Percentiles rank a stretch among this genome's conserved stretches.
Evolutionary conservation across 2,888 invertebrate genomes (phyloP).

Genomic region (Hypsopygia costalis): DNA sequence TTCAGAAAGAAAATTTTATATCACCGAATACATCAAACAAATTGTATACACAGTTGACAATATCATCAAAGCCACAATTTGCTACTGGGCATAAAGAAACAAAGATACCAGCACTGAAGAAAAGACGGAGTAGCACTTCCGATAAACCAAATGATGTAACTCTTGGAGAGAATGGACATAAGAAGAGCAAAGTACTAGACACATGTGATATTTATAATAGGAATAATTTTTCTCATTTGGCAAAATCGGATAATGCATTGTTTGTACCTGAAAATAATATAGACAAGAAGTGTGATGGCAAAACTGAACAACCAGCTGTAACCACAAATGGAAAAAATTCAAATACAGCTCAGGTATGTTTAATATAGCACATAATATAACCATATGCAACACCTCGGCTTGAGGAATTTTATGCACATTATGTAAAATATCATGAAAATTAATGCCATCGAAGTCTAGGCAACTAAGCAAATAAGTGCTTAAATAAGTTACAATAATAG

Average conservation of each 20-base stretch:
- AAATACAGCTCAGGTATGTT: slow-evolving; percentile 43
- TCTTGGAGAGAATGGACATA: slow-evolving; percentile 45
- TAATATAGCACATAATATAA: too few species aligned
- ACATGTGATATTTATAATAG: slow-evolving; percentile 62
- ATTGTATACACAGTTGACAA: slow-evolving; percentile 68
- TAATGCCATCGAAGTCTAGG: too few species aligned
- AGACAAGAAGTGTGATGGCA: slow-evolving; percentile 58
- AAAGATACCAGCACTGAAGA: slow-evolving; percentile 63
- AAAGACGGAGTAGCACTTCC: slow-evolving; percentile 69
- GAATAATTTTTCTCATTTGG: slow-evolving; percentile 47
- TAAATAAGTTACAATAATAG: too few species aligned
- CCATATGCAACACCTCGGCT: too few species aligned
- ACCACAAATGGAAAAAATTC: slow-evolving; percentile 64
- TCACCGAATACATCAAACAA: slow-evolving; percentile 66
- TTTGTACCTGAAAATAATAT: slow-evolving; percentile 50
- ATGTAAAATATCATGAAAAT: too few species aligned
- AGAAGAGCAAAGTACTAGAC: slow-evolving; percentile 60
- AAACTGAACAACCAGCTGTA: slow-evolving; percentile 39
- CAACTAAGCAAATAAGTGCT: too few species aligned
- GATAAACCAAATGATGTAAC: slow-evolving; percentile 67
- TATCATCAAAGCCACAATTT: slow-evolving; percentile 59
- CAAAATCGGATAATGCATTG: slow-evolving; percentile 48
- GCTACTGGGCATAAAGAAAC: slow-evolving; percentile 54
- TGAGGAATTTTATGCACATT: too few species aligned
- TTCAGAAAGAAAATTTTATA: slow-evolving; percentile 65